Percentiles rank a stretch among this genome's conserved stretches.
These are phyloP conservation scores for Sphinx pinastri DNA, from an alignment of 2,888 invertebrate species.

Conservation along the genomic window DNA sequence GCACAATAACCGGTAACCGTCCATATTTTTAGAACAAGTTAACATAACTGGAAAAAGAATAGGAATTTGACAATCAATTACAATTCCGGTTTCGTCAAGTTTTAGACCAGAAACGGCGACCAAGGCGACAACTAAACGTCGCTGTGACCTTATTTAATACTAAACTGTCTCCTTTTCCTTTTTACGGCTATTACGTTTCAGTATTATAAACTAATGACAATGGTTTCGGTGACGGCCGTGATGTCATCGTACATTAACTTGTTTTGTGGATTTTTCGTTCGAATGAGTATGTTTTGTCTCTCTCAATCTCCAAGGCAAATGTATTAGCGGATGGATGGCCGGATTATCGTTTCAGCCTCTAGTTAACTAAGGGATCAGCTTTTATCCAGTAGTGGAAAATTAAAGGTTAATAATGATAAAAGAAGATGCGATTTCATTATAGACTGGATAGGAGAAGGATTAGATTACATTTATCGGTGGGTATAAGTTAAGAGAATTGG, in stretches of 20 bases:
- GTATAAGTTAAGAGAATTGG: neutral
- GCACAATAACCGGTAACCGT: neutral
- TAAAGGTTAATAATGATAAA: too few species aligned
- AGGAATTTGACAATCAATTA: slow-evolving; percentile 11
- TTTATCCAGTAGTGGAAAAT: too few species aligned
- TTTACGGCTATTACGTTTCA: neutral
- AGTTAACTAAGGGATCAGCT: too few species aligned
- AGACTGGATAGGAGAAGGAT: too few species aligned
- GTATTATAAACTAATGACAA: slow-evolving; percentile 6
- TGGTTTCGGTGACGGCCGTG: neutral
- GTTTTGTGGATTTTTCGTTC: neutral
- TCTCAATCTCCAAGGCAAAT: too few species aligned
- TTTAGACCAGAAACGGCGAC: neutral
- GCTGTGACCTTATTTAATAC: slow-evolving; percentile 11
- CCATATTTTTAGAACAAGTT: neutral
- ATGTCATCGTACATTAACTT: neutral
- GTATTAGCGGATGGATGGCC: neutral
- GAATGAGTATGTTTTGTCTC: too few species aligned
- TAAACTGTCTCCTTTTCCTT: slow-evolving; percentile 15
- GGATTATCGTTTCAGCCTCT: too few species aligned
- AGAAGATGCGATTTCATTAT: too few species aligned
- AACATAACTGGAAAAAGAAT: neutral
- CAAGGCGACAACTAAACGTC: slow-evolving; percentile 19
- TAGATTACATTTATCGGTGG: neutral
- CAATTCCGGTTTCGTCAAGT: slow-evolving; percentile 4